Conservation (phyloP, 2,888 invertebrate genomes). For the Pandemis corylana region DNA sequence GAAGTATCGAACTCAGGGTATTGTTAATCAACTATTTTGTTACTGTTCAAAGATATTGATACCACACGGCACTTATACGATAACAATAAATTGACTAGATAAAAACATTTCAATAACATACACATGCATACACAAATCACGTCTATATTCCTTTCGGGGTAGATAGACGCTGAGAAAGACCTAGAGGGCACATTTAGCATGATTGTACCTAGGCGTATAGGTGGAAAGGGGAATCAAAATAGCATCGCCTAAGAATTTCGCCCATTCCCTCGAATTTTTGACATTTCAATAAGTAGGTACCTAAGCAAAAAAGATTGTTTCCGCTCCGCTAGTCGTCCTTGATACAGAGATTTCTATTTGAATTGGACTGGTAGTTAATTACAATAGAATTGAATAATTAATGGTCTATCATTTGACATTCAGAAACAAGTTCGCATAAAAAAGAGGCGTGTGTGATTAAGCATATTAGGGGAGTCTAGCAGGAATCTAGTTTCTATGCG, state of each 20-base stretch:
- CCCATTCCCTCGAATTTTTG: too few species aligned
- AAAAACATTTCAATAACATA: background rate
- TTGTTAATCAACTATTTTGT: background rate
- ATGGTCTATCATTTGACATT: background rate
- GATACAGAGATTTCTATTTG: background rate
- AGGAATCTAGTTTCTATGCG: background rate
- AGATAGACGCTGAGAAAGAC: too few species aligned
- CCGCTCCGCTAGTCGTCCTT: background rate
- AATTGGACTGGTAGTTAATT: background rate
- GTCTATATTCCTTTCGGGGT: too few species aligned
- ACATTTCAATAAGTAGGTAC: background rate
- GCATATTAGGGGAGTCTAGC: background rate
- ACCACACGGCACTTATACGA: background rate
- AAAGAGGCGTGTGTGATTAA: background rate
- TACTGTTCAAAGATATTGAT: background rate
- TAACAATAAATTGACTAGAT: background rate
- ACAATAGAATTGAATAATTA: background rate
- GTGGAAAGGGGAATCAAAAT: too few species aligned
- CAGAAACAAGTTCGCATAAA: conserved; percentile 7
- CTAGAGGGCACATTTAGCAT: too few species aligned
- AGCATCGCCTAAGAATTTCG: too few species aligned
- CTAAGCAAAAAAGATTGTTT: background rate
- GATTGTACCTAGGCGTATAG: too few species aligned
- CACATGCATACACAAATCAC: too few species aligned
- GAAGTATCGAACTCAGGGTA: background rate